phyloP scores from a whole-genome alignment of 2,797 vertebrate genomes.

The Phataginus tetradactyla region DNA sequence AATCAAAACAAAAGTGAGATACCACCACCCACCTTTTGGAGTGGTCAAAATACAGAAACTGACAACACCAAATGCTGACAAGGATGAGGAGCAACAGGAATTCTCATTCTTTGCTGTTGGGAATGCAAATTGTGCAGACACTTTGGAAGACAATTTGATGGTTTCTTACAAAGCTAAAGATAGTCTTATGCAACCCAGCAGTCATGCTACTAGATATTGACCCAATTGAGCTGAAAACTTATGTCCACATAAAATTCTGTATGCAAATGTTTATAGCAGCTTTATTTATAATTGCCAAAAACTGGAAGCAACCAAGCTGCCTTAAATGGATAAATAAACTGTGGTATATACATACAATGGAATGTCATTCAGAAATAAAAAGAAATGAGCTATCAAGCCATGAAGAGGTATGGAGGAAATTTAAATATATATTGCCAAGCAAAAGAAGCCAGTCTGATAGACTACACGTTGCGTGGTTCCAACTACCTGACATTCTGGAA shows the following conservation, averaged over 20 bases:
- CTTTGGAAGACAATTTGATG: not conserved
- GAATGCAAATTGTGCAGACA: not conserved
- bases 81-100: not conserved
- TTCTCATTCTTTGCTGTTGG: not conserved
- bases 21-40: not conserved
- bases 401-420: not conserved
- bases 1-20: not conserved
- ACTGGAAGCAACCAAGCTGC: not conserved
- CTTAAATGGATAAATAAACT: not conserved
- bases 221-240: not conserved
- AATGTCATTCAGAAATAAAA: not conserved
- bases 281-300: not conserved
- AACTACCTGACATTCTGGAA: not conserved
- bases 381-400: not conserved
- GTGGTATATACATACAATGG: not conserved
- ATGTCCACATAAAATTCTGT: not conserved
- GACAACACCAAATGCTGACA: not conserved
- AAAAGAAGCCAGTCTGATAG: not conserved
- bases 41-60: not conserved
- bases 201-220: not conserved
- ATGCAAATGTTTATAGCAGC: not conserved
- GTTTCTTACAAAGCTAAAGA: constrained; percentile 25
- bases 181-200: not conserved
- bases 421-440: not conserved
- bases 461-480: not conserved